Evolutionary conservation across 2,113 vertebrate genomes (phyloP).

Genomic region (Alaudala cheleensis): DNA sequence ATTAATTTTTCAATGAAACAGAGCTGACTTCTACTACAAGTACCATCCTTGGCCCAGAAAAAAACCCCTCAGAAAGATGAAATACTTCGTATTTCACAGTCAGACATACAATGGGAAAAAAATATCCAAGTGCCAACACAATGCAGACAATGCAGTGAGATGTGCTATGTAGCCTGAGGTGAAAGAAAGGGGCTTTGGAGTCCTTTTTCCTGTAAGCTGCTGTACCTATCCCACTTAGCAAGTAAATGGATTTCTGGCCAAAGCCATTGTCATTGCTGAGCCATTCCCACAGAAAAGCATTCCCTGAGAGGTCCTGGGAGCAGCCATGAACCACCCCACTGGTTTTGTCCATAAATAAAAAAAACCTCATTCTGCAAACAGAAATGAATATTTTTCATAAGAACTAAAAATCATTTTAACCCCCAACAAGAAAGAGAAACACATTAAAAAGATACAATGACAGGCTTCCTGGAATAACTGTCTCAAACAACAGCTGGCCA

Average conservation of each 20-base stretch:
- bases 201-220: neutral
- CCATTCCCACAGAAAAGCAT: neutral
- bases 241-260: neutral
- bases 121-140: neutral
- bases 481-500: conserved; percentile 49
- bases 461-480: conserved; percentile 34
- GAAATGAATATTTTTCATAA: neutral
- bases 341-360: neutral
- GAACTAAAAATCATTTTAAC: neutral
- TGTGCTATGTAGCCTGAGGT: neutral
- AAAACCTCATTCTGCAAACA: neutral
- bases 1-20: neutral
- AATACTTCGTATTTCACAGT: neutral
- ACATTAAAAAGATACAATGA: neutral
- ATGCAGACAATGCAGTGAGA: neutral
- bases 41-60: neutral
- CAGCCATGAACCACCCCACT: neutral
- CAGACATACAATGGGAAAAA: neutral
- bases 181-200: neutral
- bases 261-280: neutral
- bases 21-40: neutral
- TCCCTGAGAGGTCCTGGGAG: neutral
- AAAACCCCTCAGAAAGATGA: neutral
- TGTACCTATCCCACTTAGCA: neutral
- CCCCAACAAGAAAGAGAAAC: neutral